Base-by-base conservation (phyloP, 2,113 vertebrate species). In the Anolis carolinensis region DNA sequence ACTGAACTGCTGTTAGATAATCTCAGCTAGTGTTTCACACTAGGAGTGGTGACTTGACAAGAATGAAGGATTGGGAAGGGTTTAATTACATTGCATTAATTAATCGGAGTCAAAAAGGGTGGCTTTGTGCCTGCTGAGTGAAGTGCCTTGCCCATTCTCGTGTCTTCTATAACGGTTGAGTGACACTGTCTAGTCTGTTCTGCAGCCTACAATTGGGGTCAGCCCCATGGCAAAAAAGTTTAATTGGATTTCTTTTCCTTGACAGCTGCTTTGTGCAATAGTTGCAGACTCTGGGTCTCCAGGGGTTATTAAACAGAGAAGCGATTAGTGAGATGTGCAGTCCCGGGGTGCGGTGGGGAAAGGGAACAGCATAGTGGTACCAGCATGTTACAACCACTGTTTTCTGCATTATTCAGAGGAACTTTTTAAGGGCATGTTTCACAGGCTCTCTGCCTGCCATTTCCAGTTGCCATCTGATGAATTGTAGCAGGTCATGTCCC, bases 191-290 rank as follows among this genome's bases (percentile, higher is more conserved):
- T 73, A 36, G 32, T n/a, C 62, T 79, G 2, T 34, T 10, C 76
- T 74, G 18, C 16, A 79, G 30, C 16, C 55, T 50, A 36, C 32
- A 65, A 25, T 73, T 11, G 23, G 70, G 70, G 55, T 73, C 18
- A 78, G 55, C 13, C 82, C 48, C 13, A 50, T 36, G 62, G 77
- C 32, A 74, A 80, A 84, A 65, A 80, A 75, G 32, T 68, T 73
- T 67, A 84, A 88, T 80, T 67, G 82, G 76, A 67, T 84, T 84
- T 88, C 67, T 84, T 74, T 55, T 59, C 74, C 68, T 74, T 59
- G 82, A 84, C 27, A 74, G 70, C 76, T 32, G 25, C 59, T 68
- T 84, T 73, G 34, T 65, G 62, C 70, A 65, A 9, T 16, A 52
- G n/a, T 32, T 65, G 76, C 25, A 84, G 55, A 65, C 7, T 83